A percentile compares a stretch with the other conserved stretches of the same genome.
Evolutionary conservation across 2,113 vertebrate species (phyloP).

Genomic region (Lutjanus erythropterus): DNA sequence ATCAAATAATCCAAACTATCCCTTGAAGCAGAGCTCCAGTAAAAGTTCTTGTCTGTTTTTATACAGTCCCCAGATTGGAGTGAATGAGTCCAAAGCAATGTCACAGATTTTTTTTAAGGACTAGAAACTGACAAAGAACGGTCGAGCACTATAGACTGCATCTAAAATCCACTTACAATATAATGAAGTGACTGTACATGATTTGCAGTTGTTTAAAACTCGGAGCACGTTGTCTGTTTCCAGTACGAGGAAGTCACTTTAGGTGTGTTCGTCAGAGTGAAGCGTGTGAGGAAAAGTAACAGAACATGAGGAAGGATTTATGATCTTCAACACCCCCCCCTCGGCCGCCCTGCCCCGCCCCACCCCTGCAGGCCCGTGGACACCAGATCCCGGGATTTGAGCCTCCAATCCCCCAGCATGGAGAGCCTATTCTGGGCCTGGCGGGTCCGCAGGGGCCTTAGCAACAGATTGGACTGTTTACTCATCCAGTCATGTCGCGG

Average conservation of each 20-base stretch:
- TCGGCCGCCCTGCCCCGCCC: too few relatives aligned
- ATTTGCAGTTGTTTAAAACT: background rate
- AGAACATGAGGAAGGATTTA: constrained; percentile 32
- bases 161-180: background rate
- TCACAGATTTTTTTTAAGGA: background rate
- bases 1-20: too few relatives aligned
- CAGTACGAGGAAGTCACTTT: background rate
- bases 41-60: background rate
- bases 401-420: constrained; percentile 75
- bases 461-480: constrained; percentile 85
- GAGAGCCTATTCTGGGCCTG: constrained; percentile 82
- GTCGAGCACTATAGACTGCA: background rate
- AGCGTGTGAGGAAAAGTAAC: constrained; percentile 5
- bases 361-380: constrained; percentile 57
- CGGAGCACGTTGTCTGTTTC: background rate
- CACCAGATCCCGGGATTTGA: constrained; percentile 85
- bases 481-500: constrained; percentile 58
- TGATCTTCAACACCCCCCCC: constrained; percentile 50
- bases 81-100: background rate
- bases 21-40: too few relatives aligned
- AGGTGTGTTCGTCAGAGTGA: background rate
- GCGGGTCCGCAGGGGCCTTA: constrained; percentile 74
- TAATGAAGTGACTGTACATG: background rate
- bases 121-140: background rate
- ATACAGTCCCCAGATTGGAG: background rate